Percentiles rank a stretch among this genome's conserved stretches.
These are phyloP conservation scores for Escarpia spicata DNA, from an alignment of 2,888 invertebrate genomes.

Conservation along the genomic window DNA sequence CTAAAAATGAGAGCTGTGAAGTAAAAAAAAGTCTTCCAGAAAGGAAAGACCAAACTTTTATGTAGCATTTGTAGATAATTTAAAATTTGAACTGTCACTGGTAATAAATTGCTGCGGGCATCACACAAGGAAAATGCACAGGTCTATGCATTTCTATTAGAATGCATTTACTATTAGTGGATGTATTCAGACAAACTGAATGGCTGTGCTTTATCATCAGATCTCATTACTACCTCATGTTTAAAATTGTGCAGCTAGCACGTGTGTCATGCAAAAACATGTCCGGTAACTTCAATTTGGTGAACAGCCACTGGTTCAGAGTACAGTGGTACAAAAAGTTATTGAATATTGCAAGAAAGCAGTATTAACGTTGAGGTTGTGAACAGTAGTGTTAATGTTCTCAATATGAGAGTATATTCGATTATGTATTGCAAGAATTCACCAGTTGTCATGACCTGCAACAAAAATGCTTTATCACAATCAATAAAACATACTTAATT, in stretches of 20 bases:
- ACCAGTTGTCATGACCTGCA: neutral
- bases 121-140: neutral
- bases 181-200: neutral
- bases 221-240: neutral
- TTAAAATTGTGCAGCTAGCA: neutral
- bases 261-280: neutral
- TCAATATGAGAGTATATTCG: neutral
- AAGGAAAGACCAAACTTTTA: neutral
- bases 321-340: neutral
- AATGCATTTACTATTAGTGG: neutral
- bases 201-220: neutral
- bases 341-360: neutral
- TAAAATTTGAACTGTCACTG: neutral
- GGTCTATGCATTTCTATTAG: neutral
- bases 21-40: neutral
- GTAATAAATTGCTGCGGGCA: neutral
- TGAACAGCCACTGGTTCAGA: neutral
- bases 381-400: neutral
- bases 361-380: neutral
- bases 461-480: neutral
- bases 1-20: no score
- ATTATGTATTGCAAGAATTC: neutral
- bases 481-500: neutral
- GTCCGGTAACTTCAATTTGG: neutral
- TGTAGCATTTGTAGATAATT: neutral